These are phyloP conservation scores for Lagopus muta DNA, from an alignment of 2,113 vertebrate genomes.

Conservation along the genomic window DNA sequence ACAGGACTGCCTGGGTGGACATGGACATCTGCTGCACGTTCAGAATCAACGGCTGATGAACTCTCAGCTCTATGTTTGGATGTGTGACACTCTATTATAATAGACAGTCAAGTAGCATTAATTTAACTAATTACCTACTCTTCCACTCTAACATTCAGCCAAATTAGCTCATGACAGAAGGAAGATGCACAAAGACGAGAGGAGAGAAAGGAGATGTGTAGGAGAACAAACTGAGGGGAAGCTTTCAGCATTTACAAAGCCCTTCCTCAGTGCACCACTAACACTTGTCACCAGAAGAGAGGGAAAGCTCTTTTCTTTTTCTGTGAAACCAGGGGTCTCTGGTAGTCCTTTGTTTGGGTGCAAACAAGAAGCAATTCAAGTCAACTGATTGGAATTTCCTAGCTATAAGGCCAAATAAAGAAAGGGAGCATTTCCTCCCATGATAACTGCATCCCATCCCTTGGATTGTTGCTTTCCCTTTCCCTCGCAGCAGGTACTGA, in stretches of 20 bases:
- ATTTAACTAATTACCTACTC: constrained; percentile 7
- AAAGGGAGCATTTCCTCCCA: background rate
- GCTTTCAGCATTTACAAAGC: background rate
- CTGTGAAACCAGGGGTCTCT: background rate
- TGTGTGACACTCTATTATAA: background rate
- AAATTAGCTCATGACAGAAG: background rate
- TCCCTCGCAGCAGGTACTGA: background rate
- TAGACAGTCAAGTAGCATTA: background rate
- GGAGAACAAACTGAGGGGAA: background rate
- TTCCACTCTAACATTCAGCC: background rate
- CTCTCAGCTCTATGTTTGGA: background rate
- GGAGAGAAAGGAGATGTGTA: background rate
- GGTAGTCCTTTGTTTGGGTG: background rate
- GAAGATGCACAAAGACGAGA: background rate
- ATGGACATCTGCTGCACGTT: background rate
- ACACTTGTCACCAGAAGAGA: background rate
- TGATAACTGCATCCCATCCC: background rate
- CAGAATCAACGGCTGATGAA: background rate
- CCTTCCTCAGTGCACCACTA: background rate
- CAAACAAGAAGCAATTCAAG: background rate
- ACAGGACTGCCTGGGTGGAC: constrained; percentile 7
- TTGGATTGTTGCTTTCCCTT: background rate
- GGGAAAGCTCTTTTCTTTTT: background rate
- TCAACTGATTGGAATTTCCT: background rate
- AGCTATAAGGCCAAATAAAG: background rate